Evolutionary conservation across 2,888 invertebrate species (phyloP).

Genomic region (Heliconius aoede): DNA sequence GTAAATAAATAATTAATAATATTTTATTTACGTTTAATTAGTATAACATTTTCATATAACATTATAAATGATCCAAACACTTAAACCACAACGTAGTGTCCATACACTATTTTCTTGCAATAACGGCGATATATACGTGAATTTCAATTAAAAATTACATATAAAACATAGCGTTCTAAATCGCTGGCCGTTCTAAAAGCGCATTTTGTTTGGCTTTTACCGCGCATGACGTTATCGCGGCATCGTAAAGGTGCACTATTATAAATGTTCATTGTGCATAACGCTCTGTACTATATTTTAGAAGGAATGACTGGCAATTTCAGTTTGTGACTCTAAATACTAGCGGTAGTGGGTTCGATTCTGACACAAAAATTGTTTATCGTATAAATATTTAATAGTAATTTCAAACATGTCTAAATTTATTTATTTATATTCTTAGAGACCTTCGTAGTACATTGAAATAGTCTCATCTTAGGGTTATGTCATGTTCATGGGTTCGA

Average conservation of each 20-base stretch:
- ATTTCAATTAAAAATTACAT: background rate
- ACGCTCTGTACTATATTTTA: constrained; percentile 32
- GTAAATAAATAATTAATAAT: too few relatives aligned
- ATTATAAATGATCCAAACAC: background rate
- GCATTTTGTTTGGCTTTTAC: constrained; percentile 45
- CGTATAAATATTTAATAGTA: background rate
- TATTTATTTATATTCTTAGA: too few relatives aligned
- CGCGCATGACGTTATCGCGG: constrained; percentile 43
- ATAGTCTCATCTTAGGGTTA: too few relatives aligned
- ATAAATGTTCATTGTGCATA: constrained; percentile 43
- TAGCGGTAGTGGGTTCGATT: background rate
- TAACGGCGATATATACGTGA: background rate
- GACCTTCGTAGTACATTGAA: too few relatives aligned
- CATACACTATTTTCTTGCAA: background rate
- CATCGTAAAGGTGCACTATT: constrained; percentile 44
- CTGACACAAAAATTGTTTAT: background rate
- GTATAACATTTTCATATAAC: background rate
- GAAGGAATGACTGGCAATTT: constrained; percentile 15
- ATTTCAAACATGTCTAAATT: too few relatives aligned
- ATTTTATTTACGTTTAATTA: too few relatives aligned
- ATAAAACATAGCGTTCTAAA: constrained; percentile 34
- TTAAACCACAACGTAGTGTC: background rate
- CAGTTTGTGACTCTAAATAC: constrained; percentile 7
- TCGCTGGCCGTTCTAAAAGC: constrained; percentile 37
- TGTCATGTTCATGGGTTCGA: too few relatives aligned